Percentiles rank a stretch among this genome's conserved stretches.
These are phyloP conservation scores for Rhadina sibilatrix DNA, from an alignment of 2,113 vertebrate species.

Conservation along the genomic window DNA sequence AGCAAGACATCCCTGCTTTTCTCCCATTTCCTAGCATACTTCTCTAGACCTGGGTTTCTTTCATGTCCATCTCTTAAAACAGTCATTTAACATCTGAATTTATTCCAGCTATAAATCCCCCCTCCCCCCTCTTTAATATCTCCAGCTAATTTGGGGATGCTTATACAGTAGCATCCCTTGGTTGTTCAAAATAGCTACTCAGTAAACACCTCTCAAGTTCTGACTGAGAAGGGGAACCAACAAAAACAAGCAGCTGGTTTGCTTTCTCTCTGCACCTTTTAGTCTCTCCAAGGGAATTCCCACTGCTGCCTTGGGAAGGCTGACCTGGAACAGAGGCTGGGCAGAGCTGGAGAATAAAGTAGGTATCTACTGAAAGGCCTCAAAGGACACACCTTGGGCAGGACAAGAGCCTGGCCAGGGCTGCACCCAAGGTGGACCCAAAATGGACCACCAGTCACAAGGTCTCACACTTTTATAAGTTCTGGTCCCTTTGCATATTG, in stretches of 20 bases:
- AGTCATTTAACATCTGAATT: not conserved
- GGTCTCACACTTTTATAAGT: not conserved
- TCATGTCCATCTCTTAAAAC: not conserved
- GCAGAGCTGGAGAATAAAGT: not conserved
- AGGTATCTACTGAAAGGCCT: not conserved
- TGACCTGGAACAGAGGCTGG: not conserved
- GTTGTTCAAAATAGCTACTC: not conserved
- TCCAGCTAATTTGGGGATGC: not conserved
- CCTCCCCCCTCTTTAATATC: not conserved
- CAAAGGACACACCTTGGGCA: not conserved
- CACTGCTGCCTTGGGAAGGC: not conserved
- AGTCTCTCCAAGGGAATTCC: not conserved
- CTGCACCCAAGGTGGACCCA: not conserved
- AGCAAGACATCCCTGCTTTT: not conserved
- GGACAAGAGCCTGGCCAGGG: not conserved
- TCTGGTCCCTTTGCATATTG: not conserved
- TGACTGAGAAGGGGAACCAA: not conserved
- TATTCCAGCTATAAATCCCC: not conserved
- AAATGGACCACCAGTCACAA: fast-evolving
- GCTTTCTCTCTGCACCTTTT: not conserved
- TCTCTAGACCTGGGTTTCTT: not conserved
- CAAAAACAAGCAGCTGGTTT: not conserved
- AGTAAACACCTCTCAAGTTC: not conserved
- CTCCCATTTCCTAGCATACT: not conserved
- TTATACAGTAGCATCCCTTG: not conserved